Conservation (phyloP, 1,140 invertebrate species). For the Mesaphorura yosii region DNA sequence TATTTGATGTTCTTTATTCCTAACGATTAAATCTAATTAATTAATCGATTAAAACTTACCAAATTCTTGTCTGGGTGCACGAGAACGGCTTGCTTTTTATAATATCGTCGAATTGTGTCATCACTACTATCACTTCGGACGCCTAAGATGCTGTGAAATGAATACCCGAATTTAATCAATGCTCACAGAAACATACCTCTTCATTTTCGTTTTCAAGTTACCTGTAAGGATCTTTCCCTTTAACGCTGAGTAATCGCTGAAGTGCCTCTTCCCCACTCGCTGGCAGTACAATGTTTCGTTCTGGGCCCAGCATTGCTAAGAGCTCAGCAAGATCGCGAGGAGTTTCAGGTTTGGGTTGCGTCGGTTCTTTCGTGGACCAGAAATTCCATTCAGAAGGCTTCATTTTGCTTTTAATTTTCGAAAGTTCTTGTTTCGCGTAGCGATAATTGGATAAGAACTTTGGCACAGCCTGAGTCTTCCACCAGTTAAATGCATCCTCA, state of each 20-base stretch:
- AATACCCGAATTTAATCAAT: constrained; percentile 16
- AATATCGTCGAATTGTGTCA: constrained; percentile 89
- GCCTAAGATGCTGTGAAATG: constrained; percentile 62
- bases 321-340: constrained; percentile 13
- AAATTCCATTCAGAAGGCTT: constrained; percentile 4
- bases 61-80: constrained; percentile 93
- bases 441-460: too few species aligned
- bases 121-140: constrained; percentile 73
- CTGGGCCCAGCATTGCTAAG: constrained; percentile 43
- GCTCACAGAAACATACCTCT: constrained; percentile 4
- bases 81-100: constrained; percentile 78
- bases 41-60: too few species aligned
- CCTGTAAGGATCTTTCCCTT: constrained; percentile 90
- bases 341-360: constrained; percentile 2
- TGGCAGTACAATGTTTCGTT: constrained; percentile 68
- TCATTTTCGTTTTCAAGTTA: constrained; percentile 32
- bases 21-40: too few species aligned
- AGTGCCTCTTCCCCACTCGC: constrained; percentile 86
- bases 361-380: constrained; percentile 8
- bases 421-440: constrained; percentile 5
- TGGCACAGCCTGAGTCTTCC: constrained; percentile 19
- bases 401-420: neutral
- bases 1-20: too few species aligned
- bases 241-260: constrained; percentile 78
- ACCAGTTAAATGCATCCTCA: constrained; percentile 22